phyloP scores from a whole-genome alignment of 2,888 invertebrate species.

The Meganola albula region DNA sequence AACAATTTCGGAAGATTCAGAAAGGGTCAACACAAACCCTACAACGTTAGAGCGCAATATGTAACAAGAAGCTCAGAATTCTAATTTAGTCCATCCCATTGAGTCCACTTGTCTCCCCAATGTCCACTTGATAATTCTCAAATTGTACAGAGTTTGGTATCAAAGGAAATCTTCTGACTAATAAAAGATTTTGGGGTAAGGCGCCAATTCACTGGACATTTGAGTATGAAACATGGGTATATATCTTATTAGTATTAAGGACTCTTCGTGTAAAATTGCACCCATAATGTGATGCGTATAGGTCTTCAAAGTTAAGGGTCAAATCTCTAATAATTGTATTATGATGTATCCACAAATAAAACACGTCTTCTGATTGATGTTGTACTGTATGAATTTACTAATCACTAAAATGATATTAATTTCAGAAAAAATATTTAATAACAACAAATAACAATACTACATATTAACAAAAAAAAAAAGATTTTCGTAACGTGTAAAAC shows the following conservation, averaged over 20 bases:
- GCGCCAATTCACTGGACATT: constrained; percentile 7
- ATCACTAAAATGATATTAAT: too few relatives aligned
- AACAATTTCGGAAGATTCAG: constrained; percentile 23
- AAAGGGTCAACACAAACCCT: constrained; percentile 26
- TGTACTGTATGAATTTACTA: too few relatives aligned
- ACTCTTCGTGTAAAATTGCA: background rate
- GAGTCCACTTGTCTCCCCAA: constrained; percentile 44
- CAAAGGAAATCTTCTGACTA: constrained; percentile 46
- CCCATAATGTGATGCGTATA: too few relatives aligned
- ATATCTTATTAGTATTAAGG: constrained; percentile 2
- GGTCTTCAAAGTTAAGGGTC: too few relatives aligned
- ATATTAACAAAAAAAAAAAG: too few relatives aligned
- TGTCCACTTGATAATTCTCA: constrained; percentile 62
- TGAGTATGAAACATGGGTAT: constrained; percentile 10
- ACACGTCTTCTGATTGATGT: too few relatives aligned
- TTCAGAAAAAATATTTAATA: too few relatives aligned
- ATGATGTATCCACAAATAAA: too few relatives aligned
- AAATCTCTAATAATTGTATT: too few relatives aligned
- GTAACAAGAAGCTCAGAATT: constrained; percentile 43
- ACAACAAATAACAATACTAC: too few relatives aligned
- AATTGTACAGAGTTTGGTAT: constrained; percentile 52
- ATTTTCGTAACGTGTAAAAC: too few relatives aligned
- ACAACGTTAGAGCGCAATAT: constrained; percentile 20
- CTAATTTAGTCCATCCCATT: constrained; percentile 43
- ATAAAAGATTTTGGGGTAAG: constrained; percentile 30